phyloP scores from a whole-genome alignment of 1,140 invertebrate species.

The Ostrea edulis region DNA sequence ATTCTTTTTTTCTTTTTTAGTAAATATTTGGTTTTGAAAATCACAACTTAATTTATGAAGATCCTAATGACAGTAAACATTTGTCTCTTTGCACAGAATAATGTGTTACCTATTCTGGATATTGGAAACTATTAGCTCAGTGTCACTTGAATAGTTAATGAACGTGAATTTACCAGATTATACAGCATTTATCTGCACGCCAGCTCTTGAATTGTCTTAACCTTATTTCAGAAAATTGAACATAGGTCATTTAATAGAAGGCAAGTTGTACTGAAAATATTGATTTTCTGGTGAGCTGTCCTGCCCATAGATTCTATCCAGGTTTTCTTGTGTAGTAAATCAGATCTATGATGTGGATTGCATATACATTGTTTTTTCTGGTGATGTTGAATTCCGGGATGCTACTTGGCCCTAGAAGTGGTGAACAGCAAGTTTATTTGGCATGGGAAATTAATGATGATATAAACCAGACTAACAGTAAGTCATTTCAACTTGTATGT shows the following conservation, averaged over 20 bases:
- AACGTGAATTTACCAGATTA: too few relatives aligned
- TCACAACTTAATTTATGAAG: too few relatives aligned
- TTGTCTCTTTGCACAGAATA: too few relatives aligned
- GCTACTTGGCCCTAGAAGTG: background rate
- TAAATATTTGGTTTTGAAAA: too few relatives aligned
- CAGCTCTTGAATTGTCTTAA: too few relatives aligned
- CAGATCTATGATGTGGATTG: background rate
- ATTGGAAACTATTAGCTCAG: too few relatives aligned
- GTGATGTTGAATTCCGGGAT: background rate
- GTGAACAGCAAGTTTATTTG: background rate
- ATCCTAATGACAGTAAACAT: too few relatives aligned
- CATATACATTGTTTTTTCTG: background rate
- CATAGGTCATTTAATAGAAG: background rate
- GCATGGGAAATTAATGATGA: constrained; percentile 2
- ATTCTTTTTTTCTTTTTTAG: too few relatives aligned
- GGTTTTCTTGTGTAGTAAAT: background rate
- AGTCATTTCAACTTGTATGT: background rate
- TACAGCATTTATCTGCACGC: too few relatives aligned
- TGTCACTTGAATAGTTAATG: too few relatives aligned
- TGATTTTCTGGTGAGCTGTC: constrained; percentile 3
- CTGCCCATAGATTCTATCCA: background rate
- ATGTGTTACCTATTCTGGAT: too few relatives aligned
- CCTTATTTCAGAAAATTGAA: too few relatives aligned
- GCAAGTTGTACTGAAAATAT: background rate
- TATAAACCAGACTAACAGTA: constrained; percentile 5